Evolutionary conservation across 2,797 vertebrate genomes (phyloP), one percentile per base, ranked within the genome.

Genomic region (Netta rufina): DNA sequence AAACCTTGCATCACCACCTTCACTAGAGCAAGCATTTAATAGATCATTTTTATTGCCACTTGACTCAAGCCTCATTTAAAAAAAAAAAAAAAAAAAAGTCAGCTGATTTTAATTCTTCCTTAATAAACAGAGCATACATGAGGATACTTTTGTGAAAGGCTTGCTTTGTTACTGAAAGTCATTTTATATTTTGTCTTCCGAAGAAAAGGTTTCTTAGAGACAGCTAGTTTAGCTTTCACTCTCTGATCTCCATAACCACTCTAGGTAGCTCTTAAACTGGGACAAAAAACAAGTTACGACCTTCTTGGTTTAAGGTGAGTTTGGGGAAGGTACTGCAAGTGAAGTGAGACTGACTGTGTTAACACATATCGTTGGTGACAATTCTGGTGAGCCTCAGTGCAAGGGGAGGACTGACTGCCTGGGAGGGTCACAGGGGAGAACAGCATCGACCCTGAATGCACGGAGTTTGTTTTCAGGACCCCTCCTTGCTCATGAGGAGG

Each of bases 61-160:
- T 75, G 70, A 38, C 75, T 79, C 75, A 95, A 94, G 39, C 25
- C 33, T 94, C 88, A 89, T 93, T 91, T 25, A 65, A 86, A 87
- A 81, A 62, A 33, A 49, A 54, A 38, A 38, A 88, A 73, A 41
- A 95, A 93, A 62, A 45, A 79, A 4, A 61, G 92, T 82, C 84
- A 96, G 84, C 43, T 95, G 90, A 90, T 93, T 95, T 93, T 84
- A 94, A 90, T 87, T 89, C 70, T 75, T 84, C 86, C 85, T 90
- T 92, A 80, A 93, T 74, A 87, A 94, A 94, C 43, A 90, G 51
- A 89, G 90, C 51, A 75, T 72, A 21, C 25, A 60, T 24, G 36
- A 89, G 28, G 47, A 54, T 25, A 70, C 13, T 75, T 58, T 43
- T 84, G 38, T 76, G 20, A 28, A 53, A 78, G 32, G 49, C 28